A percentile compares a stretch with the other conserved stretches of the same genome.
Evolutionary conservation across 2,113 vertebrate genomes (phyloP).

Genomic region (Ivindomyrus marchei): DNA sequence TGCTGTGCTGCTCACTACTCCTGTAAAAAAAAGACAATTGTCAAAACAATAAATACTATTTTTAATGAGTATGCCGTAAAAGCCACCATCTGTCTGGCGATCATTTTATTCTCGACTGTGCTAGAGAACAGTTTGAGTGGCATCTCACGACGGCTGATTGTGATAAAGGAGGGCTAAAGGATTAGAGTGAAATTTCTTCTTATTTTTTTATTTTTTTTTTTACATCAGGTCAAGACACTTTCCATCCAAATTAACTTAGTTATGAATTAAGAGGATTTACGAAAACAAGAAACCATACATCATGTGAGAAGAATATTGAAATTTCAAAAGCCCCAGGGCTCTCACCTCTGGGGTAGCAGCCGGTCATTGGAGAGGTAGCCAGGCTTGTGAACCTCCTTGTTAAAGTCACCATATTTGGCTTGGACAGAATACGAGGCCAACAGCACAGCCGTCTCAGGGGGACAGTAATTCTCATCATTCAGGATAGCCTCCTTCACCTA

Average conservation of each 20-base stretch:
- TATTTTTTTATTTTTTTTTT: background rate
- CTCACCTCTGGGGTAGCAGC: conserved; percentile 92
- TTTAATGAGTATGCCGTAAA: background rate
- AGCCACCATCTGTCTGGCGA: background rate
- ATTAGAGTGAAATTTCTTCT: background rate
- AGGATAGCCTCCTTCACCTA: conserved; percentile 96
- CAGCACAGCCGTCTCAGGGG: conserved; percentile 94
- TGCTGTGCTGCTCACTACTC: background rate
- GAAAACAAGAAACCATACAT: background rate
- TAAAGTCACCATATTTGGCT: conserved; percentile 90
- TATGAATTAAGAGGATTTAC: background rate
- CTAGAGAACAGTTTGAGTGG: background rate
- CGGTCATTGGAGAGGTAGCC: conserved; percentile 89
- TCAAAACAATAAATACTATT: background rate
- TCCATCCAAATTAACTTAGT: background rate
- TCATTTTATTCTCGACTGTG: background rate
- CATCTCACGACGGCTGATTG: background rate
- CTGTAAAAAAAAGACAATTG: background rate
- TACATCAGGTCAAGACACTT: background rate
- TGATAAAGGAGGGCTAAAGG: background rate
- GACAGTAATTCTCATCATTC: conserved; percentile 96
- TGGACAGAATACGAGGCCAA: conserved; percentile 92
- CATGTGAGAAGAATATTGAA: background rate
- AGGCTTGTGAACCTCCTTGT: conserved; percentile 81
- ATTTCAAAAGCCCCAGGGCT: background rate